Conservation (phyloP, 2,113 vertebrate genomes). For the Chloropsis cyanopogon region DNA sequence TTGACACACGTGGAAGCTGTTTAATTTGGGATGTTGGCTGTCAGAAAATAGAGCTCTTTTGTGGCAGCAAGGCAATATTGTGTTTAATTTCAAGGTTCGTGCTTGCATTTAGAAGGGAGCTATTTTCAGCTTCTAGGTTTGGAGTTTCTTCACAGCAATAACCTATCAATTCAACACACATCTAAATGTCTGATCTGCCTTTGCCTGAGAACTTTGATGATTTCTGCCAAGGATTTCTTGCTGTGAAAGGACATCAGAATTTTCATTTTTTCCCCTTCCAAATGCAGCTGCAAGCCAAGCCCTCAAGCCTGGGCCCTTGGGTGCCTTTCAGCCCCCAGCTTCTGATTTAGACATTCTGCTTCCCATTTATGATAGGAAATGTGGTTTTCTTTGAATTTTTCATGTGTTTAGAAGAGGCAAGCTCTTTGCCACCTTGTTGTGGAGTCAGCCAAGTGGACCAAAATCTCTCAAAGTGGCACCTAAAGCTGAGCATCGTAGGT, state of each 20-base stretch:
- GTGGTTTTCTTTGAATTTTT: not conserved
- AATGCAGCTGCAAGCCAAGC: not conserved
- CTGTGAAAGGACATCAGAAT: not conserved
- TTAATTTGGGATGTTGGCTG: constrained; percentile 42
- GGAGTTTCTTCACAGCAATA: not conserved
- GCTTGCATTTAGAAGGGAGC: not conserved
- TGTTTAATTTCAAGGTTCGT: not conserved
- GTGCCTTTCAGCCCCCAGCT: not conserved
- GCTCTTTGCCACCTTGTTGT: not conserved
- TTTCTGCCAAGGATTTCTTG: constrained; percentile 1
- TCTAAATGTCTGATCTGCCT: not conserved
- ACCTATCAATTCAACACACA: not conserved
- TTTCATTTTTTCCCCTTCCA: not conserved
- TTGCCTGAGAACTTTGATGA: not conserved
- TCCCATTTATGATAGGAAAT: not conserved
- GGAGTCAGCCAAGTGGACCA: not conserved
- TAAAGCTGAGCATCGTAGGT: not conserved
- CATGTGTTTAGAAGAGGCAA: not conserved
- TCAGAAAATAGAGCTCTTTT: constrained; percentile 39
- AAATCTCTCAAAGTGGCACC: not conserved
- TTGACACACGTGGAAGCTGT: constrained; percentile 47
- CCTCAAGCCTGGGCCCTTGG: not conserved
- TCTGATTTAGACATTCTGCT: not conserved
- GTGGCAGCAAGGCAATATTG: not conserved
- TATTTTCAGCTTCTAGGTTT: not conserved